Evolutionary conservation across 2,888 invertebrate genomes (phyloP).

Genomic region (Apoda limacodes): DNA sequence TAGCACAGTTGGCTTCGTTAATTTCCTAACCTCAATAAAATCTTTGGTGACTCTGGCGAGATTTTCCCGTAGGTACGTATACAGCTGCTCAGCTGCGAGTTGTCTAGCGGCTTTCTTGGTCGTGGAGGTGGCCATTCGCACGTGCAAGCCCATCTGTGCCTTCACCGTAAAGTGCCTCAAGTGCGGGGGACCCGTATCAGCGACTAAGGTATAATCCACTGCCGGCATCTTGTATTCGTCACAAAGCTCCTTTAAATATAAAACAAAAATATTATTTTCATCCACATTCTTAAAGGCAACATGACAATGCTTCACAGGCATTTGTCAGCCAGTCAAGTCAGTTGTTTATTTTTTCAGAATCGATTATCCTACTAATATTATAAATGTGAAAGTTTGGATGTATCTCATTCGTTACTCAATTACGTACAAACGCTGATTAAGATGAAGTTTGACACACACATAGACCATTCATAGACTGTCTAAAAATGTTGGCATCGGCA

Average conservation of each 20-base stretch:
- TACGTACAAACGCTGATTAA: too few relatives aligned
- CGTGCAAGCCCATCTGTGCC: conserved; percentile 64
- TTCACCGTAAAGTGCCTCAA: conserved; percentile 71
- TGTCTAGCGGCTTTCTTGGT: conserved; percentile 77
- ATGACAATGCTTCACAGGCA: conserved; percentile 12
- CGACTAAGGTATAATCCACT: conserved; percentile 65
- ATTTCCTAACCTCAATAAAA: conserved; percentile 41
- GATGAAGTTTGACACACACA: too few relatives aligned
- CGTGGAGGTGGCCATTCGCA: conserved; percentile 64
- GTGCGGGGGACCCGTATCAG: conserved; percentile 77
- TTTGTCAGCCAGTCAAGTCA: too few relatives aligned
- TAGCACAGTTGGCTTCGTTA: too few relatives aligned
- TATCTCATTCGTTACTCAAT: too few relatives aligned
- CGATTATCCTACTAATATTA: too few relatives aligned
- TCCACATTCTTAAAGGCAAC: conserved; percentile 5
- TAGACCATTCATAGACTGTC: too few relatives aligned
- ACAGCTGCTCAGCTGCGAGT: conserved; percentile 63
- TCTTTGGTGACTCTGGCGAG: conserved; percentile 39
- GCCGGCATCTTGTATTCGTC: conserved; percentile 56
- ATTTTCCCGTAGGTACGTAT: conserved; percentile 43
- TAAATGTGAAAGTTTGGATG: too few relatives aligned
- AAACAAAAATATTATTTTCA: too few relatives aligned
- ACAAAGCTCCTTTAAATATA: conserved; percentile 63
- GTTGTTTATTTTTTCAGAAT: too few relatives aligned
- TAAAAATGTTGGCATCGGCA: too few relatives aligned